A percentile compares a stretch with the other conserved stretches of the same genome.
Conservation (phyloP, 2,113 vertebrate genomes). For the Notarius quadriscutis region DNA sequence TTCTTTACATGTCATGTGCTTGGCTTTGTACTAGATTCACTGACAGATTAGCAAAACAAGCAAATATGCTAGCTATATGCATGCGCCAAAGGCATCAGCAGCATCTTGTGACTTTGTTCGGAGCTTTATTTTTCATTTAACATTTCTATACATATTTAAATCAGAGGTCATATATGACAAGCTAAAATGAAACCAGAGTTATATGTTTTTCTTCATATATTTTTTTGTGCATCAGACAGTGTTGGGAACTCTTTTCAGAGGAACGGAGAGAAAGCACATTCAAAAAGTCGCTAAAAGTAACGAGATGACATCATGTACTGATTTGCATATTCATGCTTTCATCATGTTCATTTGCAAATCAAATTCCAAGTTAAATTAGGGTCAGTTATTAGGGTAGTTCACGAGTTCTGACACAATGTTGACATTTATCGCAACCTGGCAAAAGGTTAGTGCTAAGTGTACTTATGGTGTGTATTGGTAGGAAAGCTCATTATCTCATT, state of each 20-base stretch:
- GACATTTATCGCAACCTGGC: neutral
- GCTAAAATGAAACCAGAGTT: neutral
- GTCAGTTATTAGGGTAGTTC: neutral
- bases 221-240: neutral
- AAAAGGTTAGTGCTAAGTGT: neutral
- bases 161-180: neutral
- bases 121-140: neutral
- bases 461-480: neutral
- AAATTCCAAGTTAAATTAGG: neutral
- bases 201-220: neutral
- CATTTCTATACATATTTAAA: neutral
- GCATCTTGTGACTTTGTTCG: neutral
- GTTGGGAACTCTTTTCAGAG: no score
- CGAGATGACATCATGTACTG: no score
- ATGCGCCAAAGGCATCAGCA: neutral
- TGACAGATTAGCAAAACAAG: neutral
- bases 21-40: neutral
- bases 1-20: neutral
- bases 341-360: neutral
- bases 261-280: no score
- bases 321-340: neutral
- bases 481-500: neutral
- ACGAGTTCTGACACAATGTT: neutral
- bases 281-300: no score
- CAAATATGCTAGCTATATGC: neutral